phyloP scores from a whole-genome alignment of 2,888 invertebrate species.

The Nomada fucata region DNA sequence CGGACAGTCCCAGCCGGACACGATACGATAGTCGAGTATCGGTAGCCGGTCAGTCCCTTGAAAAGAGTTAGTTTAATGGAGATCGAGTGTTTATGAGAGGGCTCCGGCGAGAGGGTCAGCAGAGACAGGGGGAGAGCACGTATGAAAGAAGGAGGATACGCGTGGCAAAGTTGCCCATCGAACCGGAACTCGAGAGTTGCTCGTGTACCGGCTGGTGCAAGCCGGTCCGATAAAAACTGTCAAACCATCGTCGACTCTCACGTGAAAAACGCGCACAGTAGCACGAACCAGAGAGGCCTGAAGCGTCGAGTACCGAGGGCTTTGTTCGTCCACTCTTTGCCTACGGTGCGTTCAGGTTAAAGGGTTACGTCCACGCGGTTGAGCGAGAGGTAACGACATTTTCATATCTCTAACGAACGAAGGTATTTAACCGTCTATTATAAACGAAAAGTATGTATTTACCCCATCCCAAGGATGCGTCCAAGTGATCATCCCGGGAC shows the following conservation, averaged over 20 bases:
- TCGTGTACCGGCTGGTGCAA: slow-evolving; percentile 55
- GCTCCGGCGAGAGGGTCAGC: slow-evolving; percentile 48
- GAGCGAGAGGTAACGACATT: too few relatives aligned
- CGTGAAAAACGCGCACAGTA: slow-evolving; percentile 7
- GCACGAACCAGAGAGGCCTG: slow-evolving; percentile 8
- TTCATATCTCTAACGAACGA: too few relatives aligned
- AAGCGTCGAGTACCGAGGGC: neutral
- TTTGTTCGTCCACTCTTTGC: slow-evolving; percentile 17
- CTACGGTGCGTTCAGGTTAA: neutral
- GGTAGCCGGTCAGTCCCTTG: slow-evolving; percentile 56
- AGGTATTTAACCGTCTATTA: too few relatives aligned
- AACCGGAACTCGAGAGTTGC: slow-evolving; percentile 66
- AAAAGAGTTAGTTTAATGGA: slow-evolving; percentile 65
- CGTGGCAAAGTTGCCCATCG: slow-evolving; percentile 65
- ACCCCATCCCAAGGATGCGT: neutral
- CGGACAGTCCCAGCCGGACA: slow-evolving; percentile 48
- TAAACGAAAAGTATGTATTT: too few relatives aligned
- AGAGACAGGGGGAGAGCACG: slow-evolving; percentile 37
- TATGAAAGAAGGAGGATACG: slow-evolving; percentile 54
- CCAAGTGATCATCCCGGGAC: slow-evolving; percentile 41
- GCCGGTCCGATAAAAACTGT: slow-evolving; percentile 62
- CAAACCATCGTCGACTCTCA: slow-evolving; percentile 46
- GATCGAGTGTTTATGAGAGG: slow-evolving; percentile 67
- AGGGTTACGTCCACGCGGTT: too few relatives aligned
- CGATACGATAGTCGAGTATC: slow-evolving; percentile 56